Evolutionary conservation across 2,797 vertebrate genomes (phyloP).

Genomic region (Champsocephalus esox): DNA sequence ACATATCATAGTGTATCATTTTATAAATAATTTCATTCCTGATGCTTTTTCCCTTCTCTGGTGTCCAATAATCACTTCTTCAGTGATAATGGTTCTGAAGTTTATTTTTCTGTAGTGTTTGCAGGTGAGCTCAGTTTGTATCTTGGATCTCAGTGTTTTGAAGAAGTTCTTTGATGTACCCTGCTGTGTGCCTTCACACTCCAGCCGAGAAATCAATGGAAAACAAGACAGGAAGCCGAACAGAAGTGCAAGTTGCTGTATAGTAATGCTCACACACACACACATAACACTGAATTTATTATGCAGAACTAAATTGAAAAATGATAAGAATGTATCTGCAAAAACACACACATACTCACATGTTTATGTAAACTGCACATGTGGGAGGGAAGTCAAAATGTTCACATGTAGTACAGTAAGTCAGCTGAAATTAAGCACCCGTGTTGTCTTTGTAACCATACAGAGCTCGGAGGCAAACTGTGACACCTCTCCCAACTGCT

Average conservation of each 20-base stretch:
- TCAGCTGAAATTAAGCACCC: conserved; percentile 42
- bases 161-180: conserved; percentile 18
- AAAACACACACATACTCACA: conserved; percentile 5
- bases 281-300: neutral
- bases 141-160: neutral
- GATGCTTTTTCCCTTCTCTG: neutral
- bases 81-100: neutral
- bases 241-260: neutral
- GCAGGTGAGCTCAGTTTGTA: neutral
- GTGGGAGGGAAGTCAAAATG: conserved; percentile 41
- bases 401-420: conserved; percentile 36
- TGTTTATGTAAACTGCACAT: conserved; percentile 31
- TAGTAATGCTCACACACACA: conserved; percentile 3
- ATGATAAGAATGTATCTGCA: neutral
- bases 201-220: conserved; percentile 16
- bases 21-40: too few species aligned
- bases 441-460: conserved; percentile 50
- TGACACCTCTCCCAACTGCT: conserved; percentile 45
- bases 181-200: conserved; percentile 25
- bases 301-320: neutral
- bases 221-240: conserved; percentile 10
- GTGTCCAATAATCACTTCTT: neutral
- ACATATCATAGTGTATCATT: too few species aligned
- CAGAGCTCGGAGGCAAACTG: conserved; percentile 42
- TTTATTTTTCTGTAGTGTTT: neutral